Percentiles rank a stretch among this genome's conserved stretches.
Conservation (phyloP, 2,888 invertebrate genomes). For the Frankliniella fusca region DNA sequence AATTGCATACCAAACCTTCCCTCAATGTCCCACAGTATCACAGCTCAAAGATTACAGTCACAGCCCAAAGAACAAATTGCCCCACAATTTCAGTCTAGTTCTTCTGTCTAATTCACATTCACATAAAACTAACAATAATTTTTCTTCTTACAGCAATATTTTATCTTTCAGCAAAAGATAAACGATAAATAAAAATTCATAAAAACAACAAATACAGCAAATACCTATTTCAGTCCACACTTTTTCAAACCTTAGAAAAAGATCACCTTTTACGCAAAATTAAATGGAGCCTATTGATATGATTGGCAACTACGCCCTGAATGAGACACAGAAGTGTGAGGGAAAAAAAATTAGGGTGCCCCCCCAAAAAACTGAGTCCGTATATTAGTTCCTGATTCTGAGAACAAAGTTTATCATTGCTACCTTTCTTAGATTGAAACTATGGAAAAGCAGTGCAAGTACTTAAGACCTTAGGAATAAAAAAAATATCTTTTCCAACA, state of each 20-base stretch:
- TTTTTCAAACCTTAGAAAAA: too few species aligned
- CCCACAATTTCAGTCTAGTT: conserved; percentile 8
- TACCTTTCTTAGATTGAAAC: too few species aligned
- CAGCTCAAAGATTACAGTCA: conserved; percentile 1
- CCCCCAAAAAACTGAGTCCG: background rate
- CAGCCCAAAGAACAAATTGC: conserved; percentile 7
- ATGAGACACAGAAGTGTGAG: background rate
- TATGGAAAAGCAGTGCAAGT: too few species aligned
- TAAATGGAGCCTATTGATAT: background rate
- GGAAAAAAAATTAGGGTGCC: background rate
- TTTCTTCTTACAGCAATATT: background rate
- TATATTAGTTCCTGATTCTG: too few species aligned
- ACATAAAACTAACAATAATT: background rate
- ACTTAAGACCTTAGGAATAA: too few species aligned
- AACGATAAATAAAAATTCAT: background rate
- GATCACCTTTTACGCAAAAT: too few species aligned
- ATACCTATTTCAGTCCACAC: background rate
- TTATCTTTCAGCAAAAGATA: background rate
- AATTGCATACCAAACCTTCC: background rate
- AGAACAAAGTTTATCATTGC: too few species aligned
- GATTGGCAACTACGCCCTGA: background rate
- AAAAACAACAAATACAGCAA: background rate
- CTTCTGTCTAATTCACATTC: background rate
- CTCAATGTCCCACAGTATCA: conserved; percentile 17
- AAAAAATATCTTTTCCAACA: too few species aligned